These are phyloP conservation scores for Hippoglossus stenolepis DNA, from an alignment of 2,113 vertebrate genomes.

Conservation along the genomic window DNA sequence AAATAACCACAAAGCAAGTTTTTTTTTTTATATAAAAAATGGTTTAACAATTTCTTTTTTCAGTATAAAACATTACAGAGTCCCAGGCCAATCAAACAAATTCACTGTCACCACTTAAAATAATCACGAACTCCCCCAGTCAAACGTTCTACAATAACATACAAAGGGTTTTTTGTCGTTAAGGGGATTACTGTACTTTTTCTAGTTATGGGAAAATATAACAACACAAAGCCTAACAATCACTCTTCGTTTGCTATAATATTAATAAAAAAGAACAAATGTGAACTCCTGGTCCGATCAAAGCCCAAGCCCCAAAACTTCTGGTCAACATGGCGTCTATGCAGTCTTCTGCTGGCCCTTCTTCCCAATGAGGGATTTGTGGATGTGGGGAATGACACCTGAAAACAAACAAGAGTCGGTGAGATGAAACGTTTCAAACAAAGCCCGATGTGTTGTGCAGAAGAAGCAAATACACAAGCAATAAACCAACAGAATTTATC, in stretches of 20 bases:
- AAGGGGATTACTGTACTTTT: conserved; percentile 78
- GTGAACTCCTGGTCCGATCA: conserved; percentile 80
- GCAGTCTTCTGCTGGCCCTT: conserved; percentile 98
- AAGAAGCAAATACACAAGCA: too few species aligned
- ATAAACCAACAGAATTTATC: neutral
- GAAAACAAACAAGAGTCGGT: conserved; percentile 21
- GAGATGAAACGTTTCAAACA: neutral
- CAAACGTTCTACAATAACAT: conserved; percentile 88
- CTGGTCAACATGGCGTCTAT: conserved; percentile 78
- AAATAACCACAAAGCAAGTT: conserved; percentile 79
- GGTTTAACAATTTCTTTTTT: conserved; percentile 91
- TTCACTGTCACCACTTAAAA: conserved; percentile 80
- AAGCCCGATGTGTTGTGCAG: too few species aligned
- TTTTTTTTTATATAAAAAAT: conserved; percentile 85
- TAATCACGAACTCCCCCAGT: conserved; percentile 76
- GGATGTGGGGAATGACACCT: conserved; percentile 99
- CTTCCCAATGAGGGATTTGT: conserved; percentile 99
- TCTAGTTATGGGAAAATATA: conserved; percentile 79
- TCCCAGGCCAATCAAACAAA: conserved; percentile 89
- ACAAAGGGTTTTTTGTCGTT: conserved; percentile 83
- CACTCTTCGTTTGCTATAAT: conserved; percentile 83
- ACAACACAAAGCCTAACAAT: conserved; percentile 82
- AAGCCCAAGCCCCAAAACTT: conserved; percentile 78
- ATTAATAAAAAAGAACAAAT: conserved; percentile 80
- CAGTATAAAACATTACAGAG: conserved; percentile 94